A percentile compares a stretch with the other conserved stretches of the same genome.
Conservation (phyloP, 2,797 vertebrate species). For the Lacerta bilineata region DNA sequence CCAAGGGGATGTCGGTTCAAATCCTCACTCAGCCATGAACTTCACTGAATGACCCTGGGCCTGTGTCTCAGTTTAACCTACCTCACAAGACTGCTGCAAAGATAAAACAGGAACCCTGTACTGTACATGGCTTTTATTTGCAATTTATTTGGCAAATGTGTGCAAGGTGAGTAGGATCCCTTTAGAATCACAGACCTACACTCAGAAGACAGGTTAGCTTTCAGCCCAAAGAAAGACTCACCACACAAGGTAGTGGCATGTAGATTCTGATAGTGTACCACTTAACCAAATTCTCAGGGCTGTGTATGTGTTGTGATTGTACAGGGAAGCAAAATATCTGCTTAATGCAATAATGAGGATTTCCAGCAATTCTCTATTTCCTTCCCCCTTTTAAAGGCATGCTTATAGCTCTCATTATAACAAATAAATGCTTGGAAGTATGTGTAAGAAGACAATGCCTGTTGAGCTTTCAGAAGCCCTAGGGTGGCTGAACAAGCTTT, state of each 20-base stretch:
- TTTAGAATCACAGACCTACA: neutral
- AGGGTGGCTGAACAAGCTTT: too few relatives aligned
- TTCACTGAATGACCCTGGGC: too few relatives aligned
- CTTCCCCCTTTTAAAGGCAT: neutral
- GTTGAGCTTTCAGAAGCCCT: neutral
- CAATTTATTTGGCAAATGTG: neutral
- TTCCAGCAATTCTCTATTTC: neutral
- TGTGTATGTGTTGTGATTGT: neutral
- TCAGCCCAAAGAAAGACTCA: neutral
- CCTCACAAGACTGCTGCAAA: neutral
- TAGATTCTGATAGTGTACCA: neutral
- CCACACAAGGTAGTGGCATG: neutral
- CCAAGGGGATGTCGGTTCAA: too few relatives aligned
- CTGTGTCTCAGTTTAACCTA: neutral
- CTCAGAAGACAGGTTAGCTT: neutral
- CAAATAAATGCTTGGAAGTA: neutral
- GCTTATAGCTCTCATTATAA: neutral
- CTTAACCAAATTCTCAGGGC: neutral
- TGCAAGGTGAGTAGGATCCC: neutral
- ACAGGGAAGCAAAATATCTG: neutral
- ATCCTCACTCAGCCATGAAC: too few relatives aligned
- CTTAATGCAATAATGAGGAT: neutral
- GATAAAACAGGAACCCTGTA: neutral
- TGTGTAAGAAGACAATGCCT: neutral
- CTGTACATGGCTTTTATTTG: too few relatives aligned